Base-by-base conservation (phyloP, 2,113 vertebrate genomes). In the Eptesicus fuscus region DNA sequence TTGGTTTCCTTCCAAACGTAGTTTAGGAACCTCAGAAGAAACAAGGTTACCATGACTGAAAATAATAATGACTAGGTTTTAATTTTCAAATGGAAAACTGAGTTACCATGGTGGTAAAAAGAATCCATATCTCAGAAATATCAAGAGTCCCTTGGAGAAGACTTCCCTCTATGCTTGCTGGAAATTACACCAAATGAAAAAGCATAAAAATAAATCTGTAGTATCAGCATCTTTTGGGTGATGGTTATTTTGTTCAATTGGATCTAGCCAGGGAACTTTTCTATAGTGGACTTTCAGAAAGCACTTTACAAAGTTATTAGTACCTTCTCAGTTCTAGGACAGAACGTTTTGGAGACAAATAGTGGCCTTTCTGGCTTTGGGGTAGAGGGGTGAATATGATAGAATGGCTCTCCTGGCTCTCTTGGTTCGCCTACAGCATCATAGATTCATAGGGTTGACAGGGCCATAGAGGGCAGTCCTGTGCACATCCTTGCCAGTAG, bases 131-230 rank as follows among this genome's bases (percentile, higher is more conserved):
- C 30, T 77, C 47, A 77, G 47, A 77, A 77, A 32, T 51, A n/a
- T 22, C 20, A n/a, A 49, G 25, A 4, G 18, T 44, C 78, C 28
- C 69, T 79, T 82, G 1, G 16, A 85, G 18, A 85, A 20, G 20
- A 22, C 28, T 49, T 53, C 18, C 53, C 22, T 86, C 23, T 14
- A 35, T 20, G 65, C n/a, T 74, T 47, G 28, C 85, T 74, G 47
- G 32, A 83, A 96, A 91, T 74, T 94, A 67, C 25, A 9, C 14
- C 37, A 84, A 76, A 87, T 53, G 10, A n/a, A 89, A 87, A 76
- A 44, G 32, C 51, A 51, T 56, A 59, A 44, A 82, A 83, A 69
- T 37, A 67, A 90, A 47, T 53, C 9, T 1, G 4, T 17, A 47
- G 32, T 70, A 77, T 91, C 65, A 61, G 59, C 59, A 61, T 61